phyloP scores from a whole-genome alignment of 2,888 invertebrate species.

The Drosophila mayaguana region DNA sequence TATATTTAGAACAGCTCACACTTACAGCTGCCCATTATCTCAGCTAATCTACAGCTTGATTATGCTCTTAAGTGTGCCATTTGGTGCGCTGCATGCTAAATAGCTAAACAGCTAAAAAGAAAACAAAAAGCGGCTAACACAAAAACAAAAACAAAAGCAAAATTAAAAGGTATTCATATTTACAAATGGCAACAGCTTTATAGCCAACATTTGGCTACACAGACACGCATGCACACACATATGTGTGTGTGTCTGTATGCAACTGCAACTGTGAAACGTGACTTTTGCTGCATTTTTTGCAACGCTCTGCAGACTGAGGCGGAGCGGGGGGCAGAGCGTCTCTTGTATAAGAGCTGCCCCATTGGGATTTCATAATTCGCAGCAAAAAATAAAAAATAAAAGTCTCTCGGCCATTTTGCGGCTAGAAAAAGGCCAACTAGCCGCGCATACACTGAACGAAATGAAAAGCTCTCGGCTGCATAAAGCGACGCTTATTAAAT shows the following conservation, averaged over 20 bases:
- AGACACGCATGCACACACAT: constrained; percentile 3
- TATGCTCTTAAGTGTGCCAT: constrained; percentile 32
- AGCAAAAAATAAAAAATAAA: constrained; percentile 12
- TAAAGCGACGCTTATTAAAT: constrained; percentile 78
- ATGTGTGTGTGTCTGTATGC: constrained; percentile 5
- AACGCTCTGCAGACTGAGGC: constrained; percentile 6
- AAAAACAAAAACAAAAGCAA: constrained; percentile 5
- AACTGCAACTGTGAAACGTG: constrained; percentile 58
- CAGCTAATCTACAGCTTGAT: constrained; percentile 34
- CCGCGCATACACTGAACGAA: constrained; percentile 20
- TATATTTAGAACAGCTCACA: constrained; percentile 4
- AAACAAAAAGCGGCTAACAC: background rate
- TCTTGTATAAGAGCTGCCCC: constrained; percentile 65
- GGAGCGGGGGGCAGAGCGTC: constrained; percentile 2
- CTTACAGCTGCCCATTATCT: constrained; percentile 29
- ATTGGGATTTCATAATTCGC: constrained; percentile 66
- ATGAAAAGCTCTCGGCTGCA: constrained; percentile 51
- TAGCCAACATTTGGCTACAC: constrained; percentile 49
- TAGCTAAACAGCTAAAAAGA: constrained; percentile 2
- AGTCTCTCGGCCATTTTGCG: constrained; percentile 71
- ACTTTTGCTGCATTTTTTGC: constrained; percentile 75
- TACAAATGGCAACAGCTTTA: constrained; percentile 49
- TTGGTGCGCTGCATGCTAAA: constrained; percentile 29
- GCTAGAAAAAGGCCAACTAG: constrained; percentile 54
- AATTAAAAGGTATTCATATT: constrained; percentile 41